phyloP scores from a whole-genome alignment of 92 coral and sea anemone genomes.

The Hydrozoanthus gracilis region DNA sequence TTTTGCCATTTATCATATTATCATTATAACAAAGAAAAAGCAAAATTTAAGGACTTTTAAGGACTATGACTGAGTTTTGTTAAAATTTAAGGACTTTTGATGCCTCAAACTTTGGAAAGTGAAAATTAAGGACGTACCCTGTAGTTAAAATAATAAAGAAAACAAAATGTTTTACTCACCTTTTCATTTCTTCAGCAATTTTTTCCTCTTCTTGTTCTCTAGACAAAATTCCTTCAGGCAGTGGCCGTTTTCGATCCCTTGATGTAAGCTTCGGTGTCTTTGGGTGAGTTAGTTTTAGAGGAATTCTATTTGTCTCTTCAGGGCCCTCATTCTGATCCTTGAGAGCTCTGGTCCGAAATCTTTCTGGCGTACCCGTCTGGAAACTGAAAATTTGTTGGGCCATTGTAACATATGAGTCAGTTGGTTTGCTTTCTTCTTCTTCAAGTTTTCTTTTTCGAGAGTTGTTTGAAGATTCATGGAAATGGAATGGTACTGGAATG shows the following conservation, averaged over 20 bases:
- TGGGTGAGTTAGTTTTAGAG: slow-evolving; percentile 76
- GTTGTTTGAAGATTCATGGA: slow-evolving; percentile 53
- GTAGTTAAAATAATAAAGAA: not conserved
- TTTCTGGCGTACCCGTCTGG: slow-evolving; percentile 87
- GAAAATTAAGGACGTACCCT: too few species aligned
- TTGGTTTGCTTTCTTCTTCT: slow-evolving; percentile 68
- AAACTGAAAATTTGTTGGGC: slow-evolving; percentile 89
- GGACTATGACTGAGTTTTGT: too few species aligned
- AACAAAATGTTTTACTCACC: slow-evolving; percentile 39
- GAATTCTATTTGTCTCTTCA: slow-evolving; percentile 35
- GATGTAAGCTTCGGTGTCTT: slow-evolving; percentile 85
- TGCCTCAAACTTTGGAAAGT: too few species aligned
- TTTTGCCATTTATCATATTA: too few species aligned
- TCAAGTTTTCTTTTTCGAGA: slow-evolving; percentile 79
- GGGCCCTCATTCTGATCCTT: slow-evolving; percentile 76
- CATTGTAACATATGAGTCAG: slow-evolving; percentile 86
- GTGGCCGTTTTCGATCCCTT: slow-evolving; percentile 76
- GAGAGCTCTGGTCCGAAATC: slow-evolving; percentile 73
- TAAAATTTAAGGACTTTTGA: too few species aligned
- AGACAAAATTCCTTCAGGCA: slow-evolving; percentile 76
- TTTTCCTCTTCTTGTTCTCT: slow-evolving; percentile 84
- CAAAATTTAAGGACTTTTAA: too few species aligned
- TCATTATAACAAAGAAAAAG: too few species aligned
- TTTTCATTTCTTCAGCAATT: slow-evolving; percentile 85
- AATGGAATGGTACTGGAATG: slow-evolving; percentile 87